Base-by-base conservation (phyloP, 2,888 invertebrate genomes). In the Creontiades dilutus region DNA sequence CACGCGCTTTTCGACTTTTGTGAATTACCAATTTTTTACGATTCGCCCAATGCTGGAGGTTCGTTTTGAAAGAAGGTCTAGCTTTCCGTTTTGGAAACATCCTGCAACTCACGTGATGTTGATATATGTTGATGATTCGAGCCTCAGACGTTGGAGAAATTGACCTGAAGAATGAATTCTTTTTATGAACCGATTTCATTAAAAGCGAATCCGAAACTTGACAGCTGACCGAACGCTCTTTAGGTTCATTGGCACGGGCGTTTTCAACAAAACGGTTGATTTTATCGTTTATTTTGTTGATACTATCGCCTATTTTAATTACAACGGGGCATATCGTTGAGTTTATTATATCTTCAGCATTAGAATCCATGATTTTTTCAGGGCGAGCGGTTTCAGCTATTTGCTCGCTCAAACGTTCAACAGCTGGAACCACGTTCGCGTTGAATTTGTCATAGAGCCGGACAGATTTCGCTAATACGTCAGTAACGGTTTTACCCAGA, bases 341-440 rank as follows among this genome's bases (percentile, higher is more conserved):
- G 13, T 80, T 80, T 16, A 80, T 46, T n/a, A 46, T 37, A 5
- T n/a, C 80, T 0, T 46, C 37, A n/a, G 37, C 46, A 12, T 12
- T 47, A 0, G 80, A 5, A 11, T 80, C 46, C 19, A 80, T 80
- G 11, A 4, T n/a, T 5, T 28, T 80, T 37, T 80, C 80, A 7
- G 46, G n/a, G 11, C 28, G 80, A n/a, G 48, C 46, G 12, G 80
- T 48, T 80, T 80, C 19, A 13, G 80, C 5, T 47, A 48, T 48
- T 80, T 80, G 46, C n/a, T 80, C 80, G 46, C 46, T 80, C n/a
- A 80, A 80, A 80, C 46, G 28, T 80, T 80, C 46, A 5, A 48
- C 46, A n/a, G 80, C 80, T 11, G 80, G 80, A 80, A 80, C 11
- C 46, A 47, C 46, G 19, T 46, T 80, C 1, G 46, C 7, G 19